phyloP scores from a whole-genome alignment of 2,797 vertebrate genomes.

The Pangasius macronema region DNA sequence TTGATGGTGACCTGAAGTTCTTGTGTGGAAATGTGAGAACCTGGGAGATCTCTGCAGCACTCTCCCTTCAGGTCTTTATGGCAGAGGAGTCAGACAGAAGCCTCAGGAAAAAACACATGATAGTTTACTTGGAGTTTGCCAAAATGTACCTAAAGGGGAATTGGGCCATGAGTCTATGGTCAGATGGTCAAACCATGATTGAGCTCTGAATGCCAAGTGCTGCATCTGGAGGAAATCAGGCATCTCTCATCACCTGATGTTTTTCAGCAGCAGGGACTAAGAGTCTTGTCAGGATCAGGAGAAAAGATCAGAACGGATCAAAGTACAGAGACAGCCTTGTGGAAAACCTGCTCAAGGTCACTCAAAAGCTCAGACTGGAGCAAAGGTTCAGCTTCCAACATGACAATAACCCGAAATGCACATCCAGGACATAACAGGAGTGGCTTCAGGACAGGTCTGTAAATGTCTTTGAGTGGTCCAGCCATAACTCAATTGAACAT shows the following conservation, averaged over 20 bases:
- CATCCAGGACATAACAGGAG: not conserved
- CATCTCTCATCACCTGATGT: conserved; percentile 18
- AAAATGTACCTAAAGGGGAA: conserved; percentile 17
- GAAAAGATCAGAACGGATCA: conserved; percentile 13
- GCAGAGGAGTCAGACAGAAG: not conserved
- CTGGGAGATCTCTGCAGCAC: not conserved
- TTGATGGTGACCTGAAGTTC: not conserved
- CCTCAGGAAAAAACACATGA: not conserved
- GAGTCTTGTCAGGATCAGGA: conserved; percentile 1
- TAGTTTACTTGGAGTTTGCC: not conserved
- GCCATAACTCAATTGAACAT: not conserved
- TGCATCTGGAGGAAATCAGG: conserved; percentile 16
- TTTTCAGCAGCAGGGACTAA: conserved; percentile 18
- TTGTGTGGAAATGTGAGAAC: not conserved
- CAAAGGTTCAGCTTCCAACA: not conserved
- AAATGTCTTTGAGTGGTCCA: not conserved
- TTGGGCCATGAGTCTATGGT: conserved; percentile 14
- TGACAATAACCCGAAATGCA: not conserved
- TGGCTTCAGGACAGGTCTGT: not conserved
- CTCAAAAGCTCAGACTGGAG: not conserved
- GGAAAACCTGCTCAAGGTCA: conserved; percentile 20
- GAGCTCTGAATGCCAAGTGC: conserved; percentile 8
- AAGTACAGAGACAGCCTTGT: not conserved
- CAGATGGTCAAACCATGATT: conserved; percentile 13
- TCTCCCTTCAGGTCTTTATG: not conserved